These are phyloP conservation scores for Ailuropoda melanoleuca DNA, from an alignment of 2,113 vertebrate species.

Conservation along the genomic window DNA sequence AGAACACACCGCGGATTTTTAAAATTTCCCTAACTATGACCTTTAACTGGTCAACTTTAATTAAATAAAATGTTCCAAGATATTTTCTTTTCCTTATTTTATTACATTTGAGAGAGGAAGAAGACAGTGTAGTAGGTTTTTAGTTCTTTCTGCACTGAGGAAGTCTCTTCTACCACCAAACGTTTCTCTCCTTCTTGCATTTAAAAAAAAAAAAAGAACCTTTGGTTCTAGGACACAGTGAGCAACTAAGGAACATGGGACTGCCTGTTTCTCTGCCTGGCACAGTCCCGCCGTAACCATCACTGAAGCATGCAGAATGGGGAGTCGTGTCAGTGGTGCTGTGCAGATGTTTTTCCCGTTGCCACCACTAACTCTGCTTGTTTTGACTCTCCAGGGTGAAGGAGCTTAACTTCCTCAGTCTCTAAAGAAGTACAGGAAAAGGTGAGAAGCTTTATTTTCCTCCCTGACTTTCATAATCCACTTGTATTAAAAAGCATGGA, in stretches of 20 bases:
- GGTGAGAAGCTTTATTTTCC: background rate
- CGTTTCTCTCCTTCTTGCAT: rapidly evolving
- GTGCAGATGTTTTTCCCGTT: background rate
- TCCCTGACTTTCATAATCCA: background rate
- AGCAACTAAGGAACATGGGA: background rate
- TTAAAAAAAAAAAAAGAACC: background rate
- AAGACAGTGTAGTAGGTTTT: rapidly evolving
- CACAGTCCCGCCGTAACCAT: too few relatives aligned
- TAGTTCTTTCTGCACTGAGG: background rate
- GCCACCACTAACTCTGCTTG: background rate
- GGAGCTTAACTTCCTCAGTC: background rate
- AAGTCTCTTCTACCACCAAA: background rate
- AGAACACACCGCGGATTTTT: background rate
- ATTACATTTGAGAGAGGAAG: background rate
- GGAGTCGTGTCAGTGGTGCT: background rate
- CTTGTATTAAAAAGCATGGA: background rate
- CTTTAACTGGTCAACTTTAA: background rate
- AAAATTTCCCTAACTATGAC: background rate
- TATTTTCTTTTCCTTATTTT: background rate
- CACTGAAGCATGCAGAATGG: rapidly evolving
- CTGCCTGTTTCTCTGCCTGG: background rate
- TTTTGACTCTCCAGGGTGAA: background rate
- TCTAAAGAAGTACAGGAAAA: background rate
- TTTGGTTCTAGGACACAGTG: background rate
- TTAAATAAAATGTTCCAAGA: background rate